Evolutionary conservation across 2,113 vertebrate genomes (phyloP).

Genomic region (Ciconia stormi): DNA sequence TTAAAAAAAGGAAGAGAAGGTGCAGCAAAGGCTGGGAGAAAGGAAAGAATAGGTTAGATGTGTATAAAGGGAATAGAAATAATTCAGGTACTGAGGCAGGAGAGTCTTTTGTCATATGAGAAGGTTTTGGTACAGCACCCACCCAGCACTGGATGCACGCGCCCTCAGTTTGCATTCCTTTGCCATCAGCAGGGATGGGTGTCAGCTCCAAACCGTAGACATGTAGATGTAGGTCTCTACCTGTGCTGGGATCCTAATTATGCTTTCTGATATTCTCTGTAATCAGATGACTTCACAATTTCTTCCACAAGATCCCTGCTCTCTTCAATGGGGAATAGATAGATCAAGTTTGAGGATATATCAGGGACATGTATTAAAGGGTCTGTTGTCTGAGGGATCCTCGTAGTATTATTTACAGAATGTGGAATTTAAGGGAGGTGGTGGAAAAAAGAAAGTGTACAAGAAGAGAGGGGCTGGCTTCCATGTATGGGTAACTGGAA

Average conservation of each 20-base stretch:
- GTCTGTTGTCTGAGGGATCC: neutral
- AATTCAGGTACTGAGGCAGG: neutral
- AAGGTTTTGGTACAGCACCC: neutral
- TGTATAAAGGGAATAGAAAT: neutral
- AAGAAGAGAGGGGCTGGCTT: neutral
- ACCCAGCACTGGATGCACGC: neutral
- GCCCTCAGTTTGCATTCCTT: neutral
- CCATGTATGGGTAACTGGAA: neutral
- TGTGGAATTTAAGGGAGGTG: neutral
- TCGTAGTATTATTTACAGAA: neutral
- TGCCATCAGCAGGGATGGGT: neutral
- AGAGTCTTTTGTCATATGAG: too few relatives aligned
- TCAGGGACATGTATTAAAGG: neutral
- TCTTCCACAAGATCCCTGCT: neutral
- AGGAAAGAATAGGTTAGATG: neutral
- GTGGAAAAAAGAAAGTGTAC: neutral
- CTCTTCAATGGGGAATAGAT: neutral
- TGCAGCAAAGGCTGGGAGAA: neutral
- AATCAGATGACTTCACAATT: neutral
- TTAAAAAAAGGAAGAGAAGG: neutral
- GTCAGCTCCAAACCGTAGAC: neutral
- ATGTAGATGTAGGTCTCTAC: neutral
- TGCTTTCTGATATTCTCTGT: neutral
- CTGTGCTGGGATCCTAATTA: neutral
- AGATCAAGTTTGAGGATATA: neutral